A percentile compares a stretch with the other conserved stretches of the same genome.
These are phyloP conservation scores for Pachydiplax longipennis DNA, from an alignment of 2,888 invertebrate genomes.

Conservation along the genomic window DNA sequence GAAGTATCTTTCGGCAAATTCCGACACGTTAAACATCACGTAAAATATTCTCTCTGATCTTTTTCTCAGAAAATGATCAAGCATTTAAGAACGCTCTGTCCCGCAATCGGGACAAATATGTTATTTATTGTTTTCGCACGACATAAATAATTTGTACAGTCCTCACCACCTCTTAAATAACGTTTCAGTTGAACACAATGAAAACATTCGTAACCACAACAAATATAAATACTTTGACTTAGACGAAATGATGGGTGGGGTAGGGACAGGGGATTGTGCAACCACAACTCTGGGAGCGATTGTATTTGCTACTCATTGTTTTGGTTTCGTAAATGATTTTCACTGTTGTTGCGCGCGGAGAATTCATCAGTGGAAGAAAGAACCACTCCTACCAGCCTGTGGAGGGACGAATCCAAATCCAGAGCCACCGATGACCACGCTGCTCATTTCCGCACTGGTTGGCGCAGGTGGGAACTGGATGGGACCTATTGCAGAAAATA, in stretches of 20 bases:
- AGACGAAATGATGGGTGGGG: not conserved
- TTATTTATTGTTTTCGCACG: conserved; percentile 13
- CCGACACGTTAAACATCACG: no score
- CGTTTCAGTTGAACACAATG: not conserved
- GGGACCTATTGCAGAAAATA: not conserved
- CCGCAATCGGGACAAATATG: not conserved
- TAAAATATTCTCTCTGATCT: no score
- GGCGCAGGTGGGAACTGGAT: conserved; percentile 33
- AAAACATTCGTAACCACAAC: not conserved
- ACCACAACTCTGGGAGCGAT: no score
- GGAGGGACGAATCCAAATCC: conserved; percentile 27
- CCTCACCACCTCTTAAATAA: not conserved
- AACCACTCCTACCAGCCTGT: conserved; percentile 22
- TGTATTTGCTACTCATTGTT: no score
- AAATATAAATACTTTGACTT: not conserved
- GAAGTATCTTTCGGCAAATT: no score
- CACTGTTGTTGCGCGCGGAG: not conserved
- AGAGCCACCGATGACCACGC: conserved; percentile 27
- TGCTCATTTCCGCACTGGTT: not conserved
- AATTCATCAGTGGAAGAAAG: not conserved
- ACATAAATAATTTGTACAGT: conserved; percentile 21
- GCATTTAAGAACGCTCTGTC: not conserved
- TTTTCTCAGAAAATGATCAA: no score
- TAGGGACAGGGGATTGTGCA: not conserved
- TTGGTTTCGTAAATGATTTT: not conserved